Percentiles rank a stretch among this genome's conserved stretches.
phyloP scores from a whole-genome alignment of 2,888 invertebrate species.

The Zele albiditarsus region DNA sequence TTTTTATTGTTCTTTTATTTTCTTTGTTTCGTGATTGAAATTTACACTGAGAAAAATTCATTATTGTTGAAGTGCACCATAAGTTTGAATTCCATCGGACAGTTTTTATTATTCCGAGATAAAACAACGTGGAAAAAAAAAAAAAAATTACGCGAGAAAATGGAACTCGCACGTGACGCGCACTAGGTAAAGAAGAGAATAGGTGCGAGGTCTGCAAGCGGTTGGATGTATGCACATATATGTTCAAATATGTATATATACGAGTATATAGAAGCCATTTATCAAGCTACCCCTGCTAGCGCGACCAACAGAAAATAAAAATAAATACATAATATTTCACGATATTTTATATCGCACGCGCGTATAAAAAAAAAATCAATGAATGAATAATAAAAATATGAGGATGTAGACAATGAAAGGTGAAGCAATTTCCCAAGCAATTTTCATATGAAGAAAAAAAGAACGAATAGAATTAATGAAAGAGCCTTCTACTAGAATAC shows the following conservation, averaged over 20 bases:
- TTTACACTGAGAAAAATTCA: background rate
- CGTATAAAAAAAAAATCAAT: background rate
- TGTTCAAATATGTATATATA: background rate
- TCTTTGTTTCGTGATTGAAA: background rate
- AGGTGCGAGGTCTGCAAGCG: background rate
- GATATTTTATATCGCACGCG: background rate
- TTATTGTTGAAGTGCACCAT: background rate
- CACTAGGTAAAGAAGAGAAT: background rate
- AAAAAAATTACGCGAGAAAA: background rate
- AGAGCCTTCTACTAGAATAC: too few species aligned
- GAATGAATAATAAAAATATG: background rate
- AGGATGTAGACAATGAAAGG: background rate
- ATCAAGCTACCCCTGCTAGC: background rate
- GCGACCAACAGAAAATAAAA: background rate
- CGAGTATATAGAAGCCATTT: background rate
- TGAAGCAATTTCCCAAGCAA: background rate
- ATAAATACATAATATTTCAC: background rate
- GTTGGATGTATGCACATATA: background rate
- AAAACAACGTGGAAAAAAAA: background rate
- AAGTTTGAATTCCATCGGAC: background rate
- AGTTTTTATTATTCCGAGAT: slow-evolving; percentile 4
- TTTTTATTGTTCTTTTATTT: background rate
- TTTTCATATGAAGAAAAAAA: background rate
- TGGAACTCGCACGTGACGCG: slow-evolving; percentile 1
- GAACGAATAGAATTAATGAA: background rate